phyloP scores from a whole-genome alignment of 2,888 invertebrate genomes.

The Drosophila gaucha region DNA sequence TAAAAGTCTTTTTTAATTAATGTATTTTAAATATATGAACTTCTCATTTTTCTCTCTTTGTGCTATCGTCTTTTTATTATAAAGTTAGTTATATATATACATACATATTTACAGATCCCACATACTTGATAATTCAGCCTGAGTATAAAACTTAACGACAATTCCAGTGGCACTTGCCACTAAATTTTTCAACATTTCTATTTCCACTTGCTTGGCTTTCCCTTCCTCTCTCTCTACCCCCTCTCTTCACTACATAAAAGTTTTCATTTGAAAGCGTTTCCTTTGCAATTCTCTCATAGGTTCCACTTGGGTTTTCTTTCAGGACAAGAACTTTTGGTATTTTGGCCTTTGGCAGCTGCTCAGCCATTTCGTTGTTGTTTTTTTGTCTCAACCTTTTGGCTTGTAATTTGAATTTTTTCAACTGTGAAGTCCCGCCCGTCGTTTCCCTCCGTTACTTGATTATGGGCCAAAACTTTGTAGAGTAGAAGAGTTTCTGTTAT shows the following conservation, averaged over 20 bases:
- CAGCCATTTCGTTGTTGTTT: conserved; percentile 25
- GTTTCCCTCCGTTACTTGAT: conserved; percentile 28
- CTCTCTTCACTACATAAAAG: conserved; percentile 18
- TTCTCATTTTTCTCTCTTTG: neutral
- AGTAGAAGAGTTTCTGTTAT: conserved; percentile 51
- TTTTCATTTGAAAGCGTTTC: conserved; percentile 47
- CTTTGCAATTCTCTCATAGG: conserved; percentile 23
- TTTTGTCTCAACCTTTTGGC: conserved; percentile 47
- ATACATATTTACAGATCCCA: conserved; percentile 30
- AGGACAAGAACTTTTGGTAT: conserved; percentile 57
- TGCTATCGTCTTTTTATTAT: conserved; percentile 7
- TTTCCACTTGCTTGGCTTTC: conserved; percentile 40
- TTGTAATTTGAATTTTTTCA: conserved; percentile 74
- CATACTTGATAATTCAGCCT: conserved; percentile 39
- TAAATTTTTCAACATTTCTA: conserved; percentile 62
- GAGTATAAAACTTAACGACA: conserved; percentile 52
- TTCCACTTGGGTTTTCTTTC: conserved; percentile 11
- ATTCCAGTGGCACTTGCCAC: conserved; percentile 42
- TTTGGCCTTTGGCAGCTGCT: conserved; percentile 53
- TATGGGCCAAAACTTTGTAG: conserved; percentile 29
- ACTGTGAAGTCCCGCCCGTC: conserved; percentile 53
- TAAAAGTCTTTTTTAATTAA: neutral
- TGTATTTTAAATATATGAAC: neutral
- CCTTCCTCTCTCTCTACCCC: neutral
- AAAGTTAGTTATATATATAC: neutral